phyloP scores from a whole-genome alignment of 2,797 vertebrate genomes.

The Xerus rutilus region DNA sequence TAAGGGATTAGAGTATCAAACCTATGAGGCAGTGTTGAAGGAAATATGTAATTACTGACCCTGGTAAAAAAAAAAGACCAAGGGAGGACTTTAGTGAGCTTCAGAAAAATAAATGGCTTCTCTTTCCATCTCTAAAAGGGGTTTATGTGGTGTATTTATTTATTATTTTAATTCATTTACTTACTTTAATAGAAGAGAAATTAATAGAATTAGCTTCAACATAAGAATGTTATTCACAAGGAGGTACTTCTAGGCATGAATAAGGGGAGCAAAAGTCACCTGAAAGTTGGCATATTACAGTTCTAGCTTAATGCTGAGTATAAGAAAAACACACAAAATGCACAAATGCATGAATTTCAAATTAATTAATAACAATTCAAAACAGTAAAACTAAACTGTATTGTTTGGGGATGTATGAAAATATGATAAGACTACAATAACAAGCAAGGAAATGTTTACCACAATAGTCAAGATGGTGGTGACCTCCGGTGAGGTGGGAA shows the following conservation, averaged over 20 bases:
- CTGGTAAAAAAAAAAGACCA: slow-evolving; percentile 70
- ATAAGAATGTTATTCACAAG: not conserved
- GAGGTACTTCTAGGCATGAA: not conserved
- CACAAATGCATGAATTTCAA: not conserved
- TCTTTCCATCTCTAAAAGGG: slow-evolving; percentile 3
- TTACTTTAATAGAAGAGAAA: not conserved
- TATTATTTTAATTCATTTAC: too few relatives aligned
- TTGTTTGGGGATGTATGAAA: not conserved
- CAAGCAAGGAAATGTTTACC: not conserved
- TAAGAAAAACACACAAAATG: not conserved
- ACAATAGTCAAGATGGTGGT: slow-evolving; percentile 1
- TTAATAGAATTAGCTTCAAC: slow-evolving; percentile 41
- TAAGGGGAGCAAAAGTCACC: slow-evolving; percentile 3
- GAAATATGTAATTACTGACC: slow-evolving; percentile 76
- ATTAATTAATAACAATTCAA: not conserved
- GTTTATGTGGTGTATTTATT: too few relatives aligned
- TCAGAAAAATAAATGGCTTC: slow-evolving; percentile 63
- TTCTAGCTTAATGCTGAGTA: slow-evolving; percentile 12
- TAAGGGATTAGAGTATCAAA: slow-evolving; percentile 69
- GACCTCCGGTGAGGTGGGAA: not conserved
- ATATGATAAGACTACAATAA: not conserved
- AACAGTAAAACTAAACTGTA: slow-evolving; percentile 38
- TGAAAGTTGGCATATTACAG: slow-evolving; percentile 20
- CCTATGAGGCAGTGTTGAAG: slow-evolving; percentile 64
- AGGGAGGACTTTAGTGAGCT: slow-evolving; percentile 27